Evolutionary conservation across 2,797 vertebrate genomes (phyloP).

Genomic region (Semaprochilodus insignis): DNA sequence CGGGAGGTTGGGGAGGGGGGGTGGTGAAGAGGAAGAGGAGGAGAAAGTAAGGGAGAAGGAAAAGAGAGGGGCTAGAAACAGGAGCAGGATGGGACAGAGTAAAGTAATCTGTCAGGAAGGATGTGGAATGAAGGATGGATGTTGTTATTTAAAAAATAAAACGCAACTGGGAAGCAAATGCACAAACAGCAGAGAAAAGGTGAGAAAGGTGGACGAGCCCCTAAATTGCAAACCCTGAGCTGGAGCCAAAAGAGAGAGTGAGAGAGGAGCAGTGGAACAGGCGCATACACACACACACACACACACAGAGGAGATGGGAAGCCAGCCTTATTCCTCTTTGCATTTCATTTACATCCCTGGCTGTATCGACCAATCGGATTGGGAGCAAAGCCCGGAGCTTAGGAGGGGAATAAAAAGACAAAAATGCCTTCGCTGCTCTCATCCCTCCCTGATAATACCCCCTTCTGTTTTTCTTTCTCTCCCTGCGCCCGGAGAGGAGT

Average conservation of each 20-base stretch:
- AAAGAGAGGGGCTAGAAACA: slow-evolving; percentile 37
- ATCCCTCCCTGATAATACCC: slow-evolving; percentile 88
- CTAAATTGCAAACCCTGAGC: slow-evolving; percentile 31
- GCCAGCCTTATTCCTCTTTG: slow-evolving; percentile 93
- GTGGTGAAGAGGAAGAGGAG: slow-evolving; percentile 47
- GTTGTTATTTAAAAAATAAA: slow-evolving; percentile 22
- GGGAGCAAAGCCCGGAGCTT: slow-evolving; percentile 87
- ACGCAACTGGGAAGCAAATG: slow-evolving; percentile 23
- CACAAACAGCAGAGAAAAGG: slow-evolving; percentile 44
- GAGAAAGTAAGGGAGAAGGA: slow-evolving; percentile 57
- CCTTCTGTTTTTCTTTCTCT: slow-evolving; percentile 85
- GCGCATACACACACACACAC: slow-evolving; percentile 75
- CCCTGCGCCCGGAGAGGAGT: slow-evolving; percentile 82
- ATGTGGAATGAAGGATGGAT: slow-evolving; percentile 34
- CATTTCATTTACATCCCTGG: slow-evolving; percentile 98
- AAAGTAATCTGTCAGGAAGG: slow-evolving; percentile 33
- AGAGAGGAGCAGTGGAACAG: slow-evolving; percentile 67
- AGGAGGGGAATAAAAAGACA: slow-evolving; percentile 88
- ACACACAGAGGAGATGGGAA: slow-evolving; percentile 80
- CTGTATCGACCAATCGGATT: slow-evolving; percentile 94
- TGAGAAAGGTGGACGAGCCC: slow-evolving; percentile 49
- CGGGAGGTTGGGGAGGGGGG: slow-evolving; percentile 68
- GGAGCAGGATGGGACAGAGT: slow-evolving; percentile 36
- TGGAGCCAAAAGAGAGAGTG: slow-evolving; percentile 66
- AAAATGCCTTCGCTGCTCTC: slow-evolving; percentile 87